Evolutionary conservation across 2,113 vertebrate species (phyloP).

Genomic region (Calypte anna): DNA sequence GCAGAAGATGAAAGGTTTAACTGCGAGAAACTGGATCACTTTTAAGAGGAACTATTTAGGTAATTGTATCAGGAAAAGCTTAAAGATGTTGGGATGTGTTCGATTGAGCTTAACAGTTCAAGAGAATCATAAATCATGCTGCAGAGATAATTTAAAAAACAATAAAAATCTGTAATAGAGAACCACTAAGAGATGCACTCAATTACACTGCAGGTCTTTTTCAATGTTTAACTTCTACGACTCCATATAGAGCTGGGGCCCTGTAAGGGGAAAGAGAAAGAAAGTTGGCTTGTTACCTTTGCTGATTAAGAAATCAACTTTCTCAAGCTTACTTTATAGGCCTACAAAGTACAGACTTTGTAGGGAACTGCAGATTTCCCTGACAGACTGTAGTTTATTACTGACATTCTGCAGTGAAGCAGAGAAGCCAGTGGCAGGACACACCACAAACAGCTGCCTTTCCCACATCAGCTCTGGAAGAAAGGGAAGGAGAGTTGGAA

Average conservation of each 20-base stretch:
- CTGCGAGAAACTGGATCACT: neutral
- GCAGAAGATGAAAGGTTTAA: constrained; percentile 18
- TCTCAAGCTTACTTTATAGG: neutral
- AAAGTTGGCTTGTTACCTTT: neutral
- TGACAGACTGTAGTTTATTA: neutral
- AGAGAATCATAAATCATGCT: neutral
- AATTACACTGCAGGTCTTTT: constrained; percentile 30
- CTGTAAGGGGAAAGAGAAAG: neutral
- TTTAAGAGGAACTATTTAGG: neutral
- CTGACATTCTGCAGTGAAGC: neutral
- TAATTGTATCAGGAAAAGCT: neutral
- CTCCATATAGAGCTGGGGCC: neutral
- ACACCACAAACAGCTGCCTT: neutral
- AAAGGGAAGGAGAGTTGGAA: neutral
- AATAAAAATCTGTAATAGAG: constrained; percentile 3
- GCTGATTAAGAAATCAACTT: constrained; percentile 4
- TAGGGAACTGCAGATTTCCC: neutral
- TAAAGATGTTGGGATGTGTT: neutral
- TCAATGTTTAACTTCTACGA: constrained; percentile 8
- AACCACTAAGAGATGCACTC: constrained; percentile 9
- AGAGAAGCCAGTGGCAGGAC: neutral
- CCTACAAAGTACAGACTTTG: neutral
- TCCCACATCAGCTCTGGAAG: neutral
- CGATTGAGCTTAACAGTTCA: neutral
- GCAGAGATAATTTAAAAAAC: neutral